Percentiles rank a stretch among this genome's conserved stretches.
phyloP scores from a whole-genome alignment of 2,888 invertebrate genomes.

The Pheosia gnoma region DNA sequence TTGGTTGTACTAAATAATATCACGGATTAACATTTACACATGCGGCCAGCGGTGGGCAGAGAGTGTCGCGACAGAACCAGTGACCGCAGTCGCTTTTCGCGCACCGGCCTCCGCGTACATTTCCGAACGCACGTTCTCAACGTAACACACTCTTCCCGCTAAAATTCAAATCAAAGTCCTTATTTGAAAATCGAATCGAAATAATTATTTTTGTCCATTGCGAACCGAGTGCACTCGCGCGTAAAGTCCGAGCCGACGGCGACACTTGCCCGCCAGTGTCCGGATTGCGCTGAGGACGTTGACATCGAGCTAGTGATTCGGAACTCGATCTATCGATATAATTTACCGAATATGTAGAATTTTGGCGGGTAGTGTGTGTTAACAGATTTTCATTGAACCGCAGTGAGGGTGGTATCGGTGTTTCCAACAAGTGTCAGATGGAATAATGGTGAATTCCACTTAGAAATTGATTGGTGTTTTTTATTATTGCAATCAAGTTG shows the following conservation, averaged over 20 bases:
- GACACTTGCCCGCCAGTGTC: conserved; percentile 68
- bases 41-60: conserved; percentile 70
- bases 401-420: conserved; percentile 75
- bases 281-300: conserved; percentile 75
- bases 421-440: conserved; percentile 64
- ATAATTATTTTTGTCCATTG: conserved; percentile 62
- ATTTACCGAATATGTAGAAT: conserved; percentile 64
- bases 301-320: conserved; percentile 65
- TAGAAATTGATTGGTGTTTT: conserved; percentile 68
- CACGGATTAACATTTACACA: conserved; percentile 74
- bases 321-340: conserved; percentile 58
- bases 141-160: conserved; percentile 79
- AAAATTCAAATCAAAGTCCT: conserved; percentile 64
- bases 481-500: conserved; percentile 50
- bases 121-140: conserved; percentile 67
- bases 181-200: conserved; percentile 56
- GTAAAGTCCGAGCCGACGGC: conserved; percentile 66
- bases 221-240: conserved; percentile 71
- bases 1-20: conserved; percentile 60
- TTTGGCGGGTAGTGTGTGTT: conserved; percentile 73
- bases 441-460: conserved; percentile 79
- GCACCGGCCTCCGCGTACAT: conserved; percentile 73
- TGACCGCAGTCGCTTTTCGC: conserved; percentile 77
- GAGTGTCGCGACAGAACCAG: conserved; percentile 58
- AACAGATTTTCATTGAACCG: conserved; percentile 51